A percentile compares a stretch with the other conserved stretches of the same genome.
Evolutionary conservation across 2,113 vertebrate species (phyloP).

Genomic region (Chrysemys picta): DNA sequence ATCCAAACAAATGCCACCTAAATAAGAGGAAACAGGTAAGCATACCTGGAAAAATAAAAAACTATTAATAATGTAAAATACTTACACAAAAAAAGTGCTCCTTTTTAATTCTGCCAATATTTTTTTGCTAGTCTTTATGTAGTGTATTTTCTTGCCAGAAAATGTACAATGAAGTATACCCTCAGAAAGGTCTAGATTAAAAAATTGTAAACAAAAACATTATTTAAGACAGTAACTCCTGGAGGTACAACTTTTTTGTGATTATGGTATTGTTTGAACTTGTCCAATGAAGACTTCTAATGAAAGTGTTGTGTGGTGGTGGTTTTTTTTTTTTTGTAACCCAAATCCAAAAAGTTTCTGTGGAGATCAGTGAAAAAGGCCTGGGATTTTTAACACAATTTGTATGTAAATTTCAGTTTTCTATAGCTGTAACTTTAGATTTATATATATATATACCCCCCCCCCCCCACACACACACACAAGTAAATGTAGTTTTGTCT

Average conservation of each 20-base stretch:
- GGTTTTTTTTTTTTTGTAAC: not conserved
- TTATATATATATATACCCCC: no score
- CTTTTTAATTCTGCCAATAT: not conserved
- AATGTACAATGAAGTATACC: not conserved
- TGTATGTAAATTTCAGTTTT: not conserved
- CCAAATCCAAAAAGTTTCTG: not conserved
- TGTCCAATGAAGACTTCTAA: not conserved
- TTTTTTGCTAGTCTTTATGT: not conserved
- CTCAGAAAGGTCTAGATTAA: not conserved
- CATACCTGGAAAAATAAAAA: not conserved
- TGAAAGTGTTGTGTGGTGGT: not conserved
- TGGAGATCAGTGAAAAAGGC: not conserved
- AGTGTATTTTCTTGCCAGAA: not conserved
- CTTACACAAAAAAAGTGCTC: not conserved
- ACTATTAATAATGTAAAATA: not conserved
- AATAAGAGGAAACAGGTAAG: not conserved
- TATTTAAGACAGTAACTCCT: not conserved
- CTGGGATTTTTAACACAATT: not conserved
- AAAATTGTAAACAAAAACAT: not conserved
- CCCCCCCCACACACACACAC: no score
- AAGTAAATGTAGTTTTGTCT: slow-evolving; percentile 37
- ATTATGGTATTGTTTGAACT: not conserved
- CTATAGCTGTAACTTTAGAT: not conserved
- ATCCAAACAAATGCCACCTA: not conserved
- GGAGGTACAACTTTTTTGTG: not conserved